Conservation (phyloP, 2,113 vertebrate genomes). For the Miniopterus natalensis region DNA sequence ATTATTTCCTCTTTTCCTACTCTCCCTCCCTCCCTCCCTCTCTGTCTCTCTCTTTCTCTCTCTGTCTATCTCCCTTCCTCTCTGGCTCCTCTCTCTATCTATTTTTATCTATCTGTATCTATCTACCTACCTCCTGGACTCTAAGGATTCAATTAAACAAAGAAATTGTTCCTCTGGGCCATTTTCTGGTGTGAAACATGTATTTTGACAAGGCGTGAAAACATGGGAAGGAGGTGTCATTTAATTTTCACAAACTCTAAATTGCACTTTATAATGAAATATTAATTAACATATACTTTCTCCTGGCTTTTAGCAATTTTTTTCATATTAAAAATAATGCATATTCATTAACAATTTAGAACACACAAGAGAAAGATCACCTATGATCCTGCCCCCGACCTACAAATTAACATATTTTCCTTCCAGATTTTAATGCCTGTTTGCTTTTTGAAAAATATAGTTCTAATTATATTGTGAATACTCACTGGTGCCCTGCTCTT, state of each 20-base stretch:
- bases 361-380: slow-evolving; percentile 51
- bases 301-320: slow-evolving; percentile 43
- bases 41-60: rapidly evolving
- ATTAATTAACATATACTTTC: slow-evolving; percentile 55
- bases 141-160: background rate
- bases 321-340: slow-evolving; percentile 63
- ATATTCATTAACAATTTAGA: slow-evolving; percentile 68
- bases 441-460: slow-evolving; percentile 62
- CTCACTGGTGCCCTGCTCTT: background rate
- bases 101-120: background rate
- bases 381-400: slow-evolving; percentile 51
- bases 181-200: background rate
- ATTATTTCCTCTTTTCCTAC: too few species aligned
- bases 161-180: background rate
- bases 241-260: slow-evolving; percentile 68
- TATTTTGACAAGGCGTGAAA: slow-evolving; percentile 57
- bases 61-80: background rate
- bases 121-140: background rate
- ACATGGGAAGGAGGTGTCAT: slow-evolving; percentile 43
- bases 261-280: slow-evolving; percentile 66
- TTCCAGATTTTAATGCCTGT: slow-evolving; percentile 50
- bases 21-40: rapidly evolving
- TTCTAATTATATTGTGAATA: slow-evolving; percentile 53
- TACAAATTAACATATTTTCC: slow-evolving; percentile 46
- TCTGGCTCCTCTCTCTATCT: background rate